A percentile compares a stretch with the other conserved stretches of the same genome.
Conservation (phyloP, 2,113 vertebrate species). For the Scortum barcoo region DNA sequence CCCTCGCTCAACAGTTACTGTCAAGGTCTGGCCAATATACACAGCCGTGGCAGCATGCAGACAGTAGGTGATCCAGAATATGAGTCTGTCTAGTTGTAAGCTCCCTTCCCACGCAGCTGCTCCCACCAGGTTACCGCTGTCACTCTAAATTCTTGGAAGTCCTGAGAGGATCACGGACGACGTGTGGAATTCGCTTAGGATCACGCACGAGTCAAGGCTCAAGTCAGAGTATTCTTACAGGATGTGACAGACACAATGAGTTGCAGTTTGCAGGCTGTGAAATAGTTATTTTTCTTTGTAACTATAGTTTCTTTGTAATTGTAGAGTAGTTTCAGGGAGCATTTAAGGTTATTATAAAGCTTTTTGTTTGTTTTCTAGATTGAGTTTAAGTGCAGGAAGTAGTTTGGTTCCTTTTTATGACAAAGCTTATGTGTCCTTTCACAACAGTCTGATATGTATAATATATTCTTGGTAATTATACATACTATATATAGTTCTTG, state of each 20-base stretch:
- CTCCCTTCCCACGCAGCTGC: constrained; percentile 44
- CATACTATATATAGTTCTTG: too few species aligned
- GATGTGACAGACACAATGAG: not conserved
- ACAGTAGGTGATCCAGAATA: constrained; percentile 38
- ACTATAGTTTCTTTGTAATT: not conserved
- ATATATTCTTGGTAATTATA: too few species aligned
- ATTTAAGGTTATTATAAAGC: not conserved
- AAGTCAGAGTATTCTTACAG: not conserved
- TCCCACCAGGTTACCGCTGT: constrained; percentile 59
- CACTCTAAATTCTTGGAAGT: constrained; percentile 34
- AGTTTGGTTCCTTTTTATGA: too few species aligned
- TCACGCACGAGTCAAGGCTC: not conserved
- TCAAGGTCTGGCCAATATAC: constrained; percentile 30
- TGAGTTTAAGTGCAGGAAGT: too few species aligned
- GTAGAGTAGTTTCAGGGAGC: too few species aligned
- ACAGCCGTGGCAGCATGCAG: constrained; percentile 31
- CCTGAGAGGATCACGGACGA: constrained; percentile 27
- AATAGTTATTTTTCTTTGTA: not conserved
- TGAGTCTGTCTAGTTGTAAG: constrained; percentile 49
- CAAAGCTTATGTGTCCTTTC: too few species aligned
- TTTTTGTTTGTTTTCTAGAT: too few species aligned
- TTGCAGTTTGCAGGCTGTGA: not conserved
- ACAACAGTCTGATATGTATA: not conserved
- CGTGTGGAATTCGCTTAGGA: constrained; percentile 30
- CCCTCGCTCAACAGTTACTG: constrained; percentile 32